These are phyloP conservation scores for Aurelia coerulea DNA, from an alignment of 30 jellyfish, hydroid and myxozoan genomes.

Conservation along the genomic window DNA sequence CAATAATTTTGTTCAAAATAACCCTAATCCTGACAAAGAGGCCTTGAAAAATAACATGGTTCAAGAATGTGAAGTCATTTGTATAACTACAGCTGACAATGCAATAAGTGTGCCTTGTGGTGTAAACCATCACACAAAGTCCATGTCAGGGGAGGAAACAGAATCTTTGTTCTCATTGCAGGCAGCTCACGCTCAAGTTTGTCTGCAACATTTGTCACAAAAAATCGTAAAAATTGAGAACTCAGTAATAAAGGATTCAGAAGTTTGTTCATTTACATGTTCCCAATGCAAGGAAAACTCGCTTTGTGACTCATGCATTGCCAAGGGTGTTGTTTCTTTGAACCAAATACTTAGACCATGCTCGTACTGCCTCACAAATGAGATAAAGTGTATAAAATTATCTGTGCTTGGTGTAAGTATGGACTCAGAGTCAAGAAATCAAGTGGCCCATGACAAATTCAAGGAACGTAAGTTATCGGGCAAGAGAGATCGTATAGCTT, in stretches of 20 bases:
- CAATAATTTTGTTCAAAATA: neutral
- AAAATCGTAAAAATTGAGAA: neutral
- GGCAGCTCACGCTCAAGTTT: conserved; percentile 20
- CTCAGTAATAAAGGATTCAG: neutral
- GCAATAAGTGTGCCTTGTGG: neutral
- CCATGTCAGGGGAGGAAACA: conserved; percentile 16
- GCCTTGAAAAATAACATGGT: conserved; percentile 37
- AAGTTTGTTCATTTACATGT: neutral
- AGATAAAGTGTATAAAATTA: conserved; percentile 12
- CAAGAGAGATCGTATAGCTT: neutral
- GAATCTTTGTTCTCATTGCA: neutral
- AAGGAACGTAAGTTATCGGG: conserved; percentile 12
- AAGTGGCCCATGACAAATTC: conserved; percentile 30
- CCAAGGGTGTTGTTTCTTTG: neutral
- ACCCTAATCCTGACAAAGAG: conserved; percentile 11
- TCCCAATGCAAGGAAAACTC: neutral
- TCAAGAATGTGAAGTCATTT: conserved; percentile 33
- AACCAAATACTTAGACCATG: conserved; percentile 31
- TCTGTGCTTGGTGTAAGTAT: conserved; percentile 11
- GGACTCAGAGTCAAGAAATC: conserved; percentile 20
- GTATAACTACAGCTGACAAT: conserved; percentile 16
- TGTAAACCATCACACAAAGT: conserved; percentile 2
- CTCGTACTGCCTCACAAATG: neutral
- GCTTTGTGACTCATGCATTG: conserved; percentile 14
- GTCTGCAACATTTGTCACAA: conserved; percentile 9